phyloP scores from a whole-genome alignment of 2,797 vertebrate genomes.

The Synaphobranchus kaupii region DNA sequence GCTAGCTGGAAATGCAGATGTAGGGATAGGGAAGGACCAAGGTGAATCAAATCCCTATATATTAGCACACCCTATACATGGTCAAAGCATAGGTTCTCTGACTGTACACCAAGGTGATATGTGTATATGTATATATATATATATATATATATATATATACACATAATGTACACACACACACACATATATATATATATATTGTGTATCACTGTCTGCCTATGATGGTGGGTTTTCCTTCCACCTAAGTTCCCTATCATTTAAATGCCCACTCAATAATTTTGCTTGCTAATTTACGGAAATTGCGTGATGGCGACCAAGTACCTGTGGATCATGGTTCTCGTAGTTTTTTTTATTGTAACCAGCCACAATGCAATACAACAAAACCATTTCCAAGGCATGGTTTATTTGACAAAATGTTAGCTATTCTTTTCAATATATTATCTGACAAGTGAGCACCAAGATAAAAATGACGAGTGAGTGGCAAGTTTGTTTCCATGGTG shows the following conservation, averaged over 20 bases:
- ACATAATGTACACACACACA: too few species aligned
- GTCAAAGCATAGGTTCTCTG: background rate
- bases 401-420: too few species aligned
- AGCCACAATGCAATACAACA: too few species aligned
- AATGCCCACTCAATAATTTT: too few species aligned
- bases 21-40: background rate
- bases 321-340: background rate
- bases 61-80: background rate
- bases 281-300: background rate
- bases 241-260: background rate
- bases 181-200: background rate
- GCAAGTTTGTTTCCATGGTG: too few species aligned
- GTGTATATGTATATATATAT: background rate
- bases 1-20: slow-evolving; percentile 11
- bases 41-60: background rate
- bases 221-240: background rate
- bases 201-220: background rate
- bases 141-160: background rate
- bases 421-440: too few species aligned
- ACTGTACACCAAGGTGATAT: background rate
- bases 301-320: background rate
- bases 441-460: too few species aligned
- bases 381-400: too few species aligned
- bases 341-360: too few species aligned
- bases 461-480: too few species aligned